These are phyloP conservation scores for Melinaea menophilus DNA, from an alignment of 2,888 invertebrate genomes.

Conservation along the genomic window DNA sequence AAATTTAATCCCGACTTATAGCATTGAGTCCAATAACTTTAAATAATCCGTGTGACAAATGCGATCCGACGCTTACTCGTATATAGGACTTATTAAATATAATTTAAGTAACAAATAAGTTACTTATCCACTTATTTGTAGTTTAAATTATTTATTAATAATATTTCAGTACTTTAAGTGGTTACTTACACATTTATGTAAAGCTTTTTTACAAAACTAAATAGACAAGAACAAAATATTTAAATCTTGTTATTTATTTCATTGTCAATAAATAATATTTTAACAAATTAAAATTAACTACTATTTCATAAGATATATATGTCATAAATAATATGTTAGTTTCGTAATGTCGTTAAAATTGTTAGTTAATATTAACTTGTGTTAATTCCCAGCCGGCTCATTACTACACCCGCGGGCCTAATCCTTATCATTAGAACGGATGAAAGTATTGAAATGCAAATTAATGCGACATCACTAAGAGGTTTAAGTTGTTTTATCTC, in stretches of 20 bases:
- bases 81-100: too few relatives aligned
- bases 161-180: too few relatives aligned
- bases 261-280: too few relatives aligned
- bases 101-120: too few relatives aligned
- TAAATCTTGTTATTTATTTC: too few relatives aligned
- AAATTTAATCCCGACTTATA: conserved; percentile 70
- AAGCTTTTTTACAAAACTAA: too few relatives aligned
- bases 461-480: conserved; percentile 18
- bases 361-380: background rate
- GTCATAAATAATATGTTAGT: background rate
- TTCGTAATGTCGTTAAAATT: background rate
- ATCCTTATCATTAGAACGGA: conserved; percentile 18
- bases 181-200: too few relatives aligned
- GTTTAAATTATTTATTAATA: too few relatives aligned
- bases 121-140: too few relatives aligned
- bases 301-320: too few relatives aligned
- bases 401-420: conserved; percentile 16
- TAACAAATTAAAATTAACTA: too few relatives aligned
- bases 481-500: conserved; percentile 17
- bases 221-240: too few relatives aligned
- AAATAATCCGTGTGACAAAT: conserved; percentile 56
- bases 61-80: conserved; percentile 24
- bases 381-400: conserved; percentile 6
- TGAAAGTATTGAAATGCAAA: conserved; percentile 25
- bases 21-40: conserved; percentile 66